Base-by-base conservation (phyloP, 2,888 invertebrate species). In the Myathropa florea region DNA sequence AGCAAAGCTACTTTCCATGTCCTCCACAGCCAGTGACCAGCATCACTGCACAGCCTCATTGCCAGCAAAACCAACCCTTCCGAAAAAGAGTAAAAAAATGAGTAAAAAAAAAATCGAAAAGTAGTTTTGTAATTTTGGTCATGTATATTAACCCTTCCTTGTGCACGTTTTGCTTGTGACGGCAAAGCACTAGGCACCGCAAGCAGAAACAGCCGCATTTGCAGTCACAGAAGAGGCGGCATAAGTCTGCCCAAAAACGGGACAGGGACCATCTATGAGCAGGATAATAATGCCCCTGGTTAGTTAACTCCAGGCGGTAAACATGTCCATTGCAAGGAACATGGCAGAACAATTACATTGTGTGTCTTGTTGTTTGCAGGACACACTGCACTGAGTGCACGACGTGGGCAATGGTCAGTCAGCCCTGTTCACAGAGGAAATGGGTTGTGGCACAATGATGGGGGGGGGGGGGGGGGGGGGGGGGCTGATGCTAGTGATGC, bases 311-410 rank as follows among this genome's bases (percentile, higher is more conserved):
- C 71, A 72, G 86, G 86, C 78, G 78, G 86, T 86, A 83, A 83
- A 86, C 71, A 79, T 86, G 86, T 86, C 83, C 83, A 75, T 60
- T 83, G 83, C 78, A 83, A 79, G 68, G 83, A 78, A 86, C 86
- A 86, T 86, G 86, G 71, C 86, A 86, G 83, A 78, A 83, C 86
- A 86, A 82, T 83, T 86, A 86, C 83, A 83, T 55, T 86, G 86
- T 83, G 67, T 83, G 86, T 83, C 86, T 79, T 79, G 78, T 83
- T 83, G 83, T 79, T 86, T 86, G 65, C 78, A 67, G 68, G 82
- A 68, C 73, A 82, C 68, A 82, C 59, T 46, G 39, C 6, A n/a
- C 39, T n/a, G n/a, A n/a, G 39, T 39, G 46, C 46, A 18, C 18
- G 46, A 46, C 46, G 46, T 46, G 46, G 46, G 18, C 46, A 46